Percentiles rank a stretch among this genome's conserved stretches.
Evolutionary conservation across 2,888 invertebrate species (phyloP).

Genomic region (Sphaeridia pumilis): DNA sequence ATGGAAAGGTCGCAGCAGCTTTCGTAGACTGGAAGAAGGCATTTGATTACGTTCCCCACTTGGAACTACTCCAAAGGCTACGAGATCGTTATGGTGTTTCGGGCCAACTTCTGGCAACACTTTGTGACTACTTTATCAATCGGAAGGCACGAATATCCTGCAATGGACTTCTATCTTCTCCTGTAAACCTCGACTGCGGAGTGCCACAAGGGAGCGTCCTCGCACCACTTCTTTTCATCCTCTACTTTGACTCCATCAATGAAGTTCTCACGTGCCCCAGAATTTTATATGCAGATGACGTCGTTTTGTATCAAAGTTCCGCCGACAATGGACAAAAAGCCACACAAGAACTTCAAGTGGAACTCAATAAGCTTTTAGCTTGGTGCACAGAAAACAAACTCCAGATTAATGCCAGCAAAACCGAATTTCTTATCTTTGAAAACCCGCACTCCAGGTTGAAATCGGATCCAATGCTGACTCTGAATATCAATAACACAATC

Average conservation of each 20-base stretch:
- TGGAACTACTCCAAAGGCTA: background rate
- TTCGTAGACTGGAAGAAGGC: slow-evolving; percentile 6
- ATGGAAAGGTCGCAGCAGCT: background rate
- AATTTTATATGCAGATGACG: background rate
- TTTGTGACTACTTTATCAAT: background rate
- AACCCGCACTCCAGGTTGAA: background rate
- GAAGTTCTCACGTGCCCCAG: background rate
- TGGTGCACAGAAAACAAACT: background rate
- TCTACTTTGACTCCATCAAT: background rate
- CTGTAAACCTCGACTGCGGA: background rate
- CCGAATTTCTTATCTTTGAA: background rate
- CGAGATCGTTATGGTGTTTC: background rate
- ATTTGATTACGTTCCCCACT: background rate
- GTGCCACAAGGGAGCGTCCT: background rate
- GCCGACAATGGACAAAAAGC: background rate
- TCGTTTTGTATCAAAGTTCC: background rate
- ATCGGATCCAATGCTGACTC: background rate
- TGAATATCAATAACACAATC: background rate
- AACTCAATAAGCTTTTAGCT: background rate
- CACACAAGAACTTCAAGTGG: background rate
- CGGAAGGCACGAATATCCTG: background rate
- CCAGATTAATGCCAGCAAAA: background rate
- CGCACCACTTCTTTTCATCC: background rate
- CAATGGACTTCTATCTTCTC: background rate
- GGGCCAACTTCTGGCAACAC: background rate